Evolutionary conservation across 2,888 invertebrate species (phyloP), one percentile per base, ranked within the genome.

Genomic region (Keiferia lycopersicella): DNA sequence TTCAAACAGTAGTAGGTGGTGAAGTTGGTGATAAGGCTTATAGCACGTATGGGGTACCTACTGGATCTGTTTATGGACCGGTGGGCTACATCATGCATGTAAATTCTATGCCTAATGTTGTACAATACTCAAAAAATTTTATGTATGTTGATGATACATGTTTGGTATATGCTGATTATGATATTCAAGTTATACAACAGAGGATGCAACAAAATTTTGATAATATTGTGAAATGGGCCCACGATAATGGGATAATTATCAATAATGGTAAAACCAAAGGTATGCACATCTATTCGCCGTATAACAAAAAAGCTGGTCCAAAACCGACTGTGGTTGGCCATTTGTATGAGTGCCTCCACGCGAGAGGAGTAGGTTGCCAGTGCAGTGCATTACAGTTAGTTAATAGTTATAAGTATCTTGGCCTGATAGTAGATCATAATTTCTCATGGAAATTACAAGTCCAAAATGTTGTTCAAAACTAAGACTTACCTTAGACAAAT

Each of bases 101-200:
- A 11, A 58, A 58, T 34, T n/a, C n/a, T 11, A 58, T 58, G 39
- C 2, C 11, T 16, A 58, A 39, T 16, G 38, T 38, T n/a, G 39
- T 58, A 2, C 16, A 18, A 11, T 7, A 18, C 45, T 48, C 12
- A 2, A 8, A 14, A 6, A 16, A 16, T 2, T 48, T 12, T 16
- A n/a, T 48, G 45, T 58, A 58, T 58, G 58, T 39, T 16, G 57
- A 57, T 14, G 57, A 56, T 56, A 56, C 56, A 6, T 56, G 56
- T 56, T 14, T 22, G 12, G 1, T 26, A 26, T 11, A 20, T 18
- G 2, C 57, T 16, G 58, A 18, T 38, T 38, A 38, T 7, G 38
- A 58, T 20, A 39, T 58, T 8, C 16, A 18, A 16, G 34, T 20
- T 16, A 30, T 58, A 39, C 18, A 12, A 58, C 16, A 18, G 1